Evolutionary conservation across 30 jellyfish, hydroid and myxozoan genomes (phyloP).

Genomic region (Morbakka virulenta): DNA sequence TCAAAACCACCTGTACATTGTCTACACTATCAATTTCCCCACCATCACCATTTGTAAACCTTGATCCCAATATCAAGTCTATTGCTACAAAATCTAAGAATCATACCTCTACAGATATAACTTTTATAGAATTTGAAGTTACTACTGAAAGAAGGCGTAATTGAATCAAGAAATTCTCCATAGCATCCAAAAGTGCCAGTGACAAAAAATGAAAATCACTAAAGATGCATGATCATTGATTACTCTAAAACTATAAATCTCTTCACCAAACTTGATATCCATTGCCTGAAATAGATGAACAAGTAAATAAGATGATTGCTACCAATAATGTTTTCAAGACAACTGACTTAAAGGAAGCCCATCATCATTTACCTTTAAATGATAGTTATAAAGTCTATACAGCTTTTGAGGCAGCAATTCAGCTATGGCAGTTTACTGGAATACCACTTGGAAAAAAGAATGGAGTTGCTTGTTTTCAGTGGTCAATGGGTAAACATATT

Average conservation of each 20-base stretch:
- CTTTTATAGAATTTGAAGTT: constrained; percentile 22
- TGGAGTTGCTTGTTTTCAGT: constrained; percentile 11
- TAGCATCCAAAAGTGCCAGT: constrained; percentile 31
- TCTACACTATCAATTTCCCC: neutral
- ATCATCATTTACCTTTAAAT: constrained; percentile 23
- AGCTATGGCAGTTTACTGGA: constrained; percentile 15
- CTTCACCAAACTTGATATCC: constrained; percentile 51
- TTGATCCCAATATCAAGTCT: constrained; percentile 8
- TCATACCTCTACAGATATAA: constrained; percentile 1
- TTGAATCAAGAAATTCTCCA: constrained; percentile 48
- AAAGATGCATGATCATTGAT: constrained; percentile 19
- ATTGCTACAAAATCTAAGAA: constrained; percentile 7
- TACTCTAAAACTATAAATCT: constrained; percentile 46
- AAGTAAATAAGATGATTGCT: constrained; percentile 1
- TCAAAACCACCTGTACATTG: neutral
- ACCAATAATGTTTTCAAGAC: neutral
- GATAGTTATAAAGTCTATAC: neutral
- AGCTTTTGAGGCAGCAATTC: constrained; percentile 38
- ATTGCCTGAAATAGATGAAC: constrained; percentile 24
- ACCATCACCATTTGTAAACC: constrained; percentile 4
- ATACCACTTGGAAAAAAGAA: neutral
- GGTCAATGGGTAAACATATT: neutral
- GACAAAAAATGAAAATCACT: constrained; percentile 1
- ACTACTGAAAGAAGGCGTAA: neutral
- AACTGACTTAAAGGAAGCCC: constrained; percentile 9